Evolutionary conservation across 2,888 invertebrate genomes (phyloP).

Genomic region (Prostheceraeus crozeri): DNA sequence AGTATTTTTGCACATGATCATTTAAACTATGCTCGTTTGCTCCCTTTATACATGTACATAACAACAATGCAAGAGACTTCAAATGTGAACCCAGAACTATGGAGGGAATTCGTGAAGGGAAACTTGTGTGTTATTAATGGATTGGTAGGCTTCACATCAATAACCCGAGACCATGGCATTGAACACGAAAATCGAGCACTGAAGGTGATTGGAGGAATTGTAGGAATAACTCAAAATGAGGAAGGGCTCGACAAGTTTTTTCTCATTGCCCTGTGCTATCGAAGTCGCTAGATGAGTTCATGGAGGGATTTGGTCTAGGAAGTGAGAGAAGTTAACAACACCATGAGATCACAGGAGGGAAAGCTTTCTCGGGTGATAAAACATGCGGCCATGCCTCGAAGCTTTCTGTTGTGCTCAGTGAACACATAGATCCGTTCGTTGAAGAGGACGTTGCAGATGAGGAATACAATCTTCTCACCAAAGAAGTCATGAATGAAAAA

Average conservation of each 20-base stretch:
- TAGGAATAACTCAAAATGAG: slow-evolving; percentile 34
- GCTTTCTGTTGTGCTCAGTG: slow-evolving; percentile 36
- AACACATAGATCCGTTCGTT: slow-evolving; percentile 38
- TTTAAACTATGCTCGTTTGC: slow-evolving; percentile 34
- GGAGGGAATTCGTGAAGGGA: slow-evolving; percentile 33
- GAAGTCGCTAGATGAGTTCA: slow-evolving; percentile 31
- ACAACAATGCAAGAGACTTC: slow-evolving; percentile 34
- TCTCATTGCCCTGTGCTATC: slow-evolving; percentile 32
- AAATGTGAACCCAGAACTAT: slow-evolving; percentile 31
- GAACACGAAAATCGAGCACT: slow-evolving; percentile 34
- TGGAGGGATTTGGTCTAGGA: slow-evolving; percentile 23
- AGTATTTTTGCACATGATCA: slow-evolving; percentile 35
- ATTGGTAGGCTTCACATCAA: slow-evolving; percentile 34
- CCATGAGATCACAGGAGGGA: slow-evolving; percentile 34
- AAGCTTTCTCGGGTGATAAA: too few species aligned
- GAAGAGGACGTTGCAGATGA: slow-evolving; percentile 37
- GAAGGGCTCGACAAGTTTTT: slow-evolving; percentile 31
- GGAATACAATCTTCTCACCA: slow-evolving; percentile 38
- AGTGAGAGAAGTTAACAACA: slow-evolving; percentile 32
- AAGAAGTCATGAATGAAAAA: slow-evolving; percentile 36
- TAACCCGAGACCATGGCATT: slow-evolving; percentile 35
- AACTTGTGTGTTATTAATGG: slow-evolving; percentile 35
- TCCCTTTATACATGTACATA: slow-evolving; percentile 33
- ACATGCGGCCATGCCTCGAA: too few species aligned
- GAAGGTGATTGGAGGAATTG: slow-evolving; percentile 33